Base-by-base conservation (phyloP, 1,140 invertebrate species). In the Cydia pomonella region DNA sequence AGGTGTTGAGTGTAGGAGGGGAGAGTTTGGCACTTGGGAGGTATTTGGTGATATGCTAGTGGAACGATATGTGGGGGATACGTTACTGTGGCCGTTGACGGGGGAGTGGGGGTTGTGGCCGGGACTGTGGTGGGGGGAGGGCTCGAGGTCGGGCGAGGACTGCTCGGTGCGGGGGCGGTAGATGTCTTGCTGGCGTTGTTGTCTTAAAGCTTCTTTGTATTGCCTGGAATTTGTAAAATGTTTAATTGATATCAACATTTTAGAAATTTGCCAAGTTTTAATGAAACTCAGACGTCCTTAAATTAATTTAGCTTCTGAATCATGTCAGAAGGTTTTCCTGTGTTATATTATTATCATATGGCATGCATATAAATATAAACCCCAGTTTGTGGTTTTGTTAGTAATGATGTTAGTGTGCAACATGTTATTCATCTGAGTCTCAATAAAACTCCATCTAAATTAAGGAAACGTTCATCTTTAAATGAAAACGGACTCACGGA, bases 201-300 rank as follows among this genome's bases (percentile, higher is more conserved):
- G 96, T 89, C 96, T 95, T 87, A 97, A 89, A 59, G 97, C 96
- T 94, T 97, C 97, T 93, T 97, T 97, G 93, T 97, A 98, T 94
- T 97, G 97, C 93, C 97, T 95, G 87, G 16, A 94, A 94, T 50
- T 80, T 72, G 29, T 38, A 18, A 33, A 9, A 18, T 18, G n/a
- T 33, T 18, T n/a, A 33, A 69, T 69, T 33, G 41, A 10, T 18
- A 21, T 5, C n/a, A 10, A 12, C 16, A 27, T 18, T 69, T 18
- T 18, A 6, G 27, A 38, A 10, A n/a, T 38, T 7, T 33, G 27
- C 16, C 29, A 10, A 41, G 64, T 38, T 69, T 69, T 38, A 69
- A 69, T 69, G 64, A 69, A 69, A 69, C 64, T 69, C 64, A 69
- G 64, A 69, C 33, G 64, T 64, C 29, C 23, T 25, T 4, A 27